Base-by-base conservation (phyloP, 2,113 vertebrate species). In the Mormoops blainvillei region DNA sequence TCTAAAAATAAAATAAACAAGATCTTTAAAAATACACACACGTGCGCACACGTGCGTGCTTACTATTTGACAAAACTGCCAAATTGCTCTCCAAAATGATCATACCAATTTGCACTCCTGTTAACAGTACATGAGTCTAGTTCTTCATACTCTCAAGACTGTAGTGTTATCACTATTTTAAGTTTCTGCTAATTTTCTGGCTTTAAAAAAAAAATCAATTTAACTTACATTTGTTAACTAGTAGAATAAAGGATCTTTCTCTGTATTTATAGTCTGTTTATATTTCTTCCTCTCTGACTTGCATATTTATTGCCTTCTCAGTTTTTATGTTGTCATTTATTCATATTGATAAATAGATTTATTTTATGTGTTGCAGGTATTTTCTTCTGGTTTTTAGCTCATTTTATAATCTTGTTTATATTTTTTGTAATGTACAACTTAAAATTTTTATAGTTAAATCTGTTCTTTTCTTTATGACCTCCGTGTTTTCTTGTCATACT, bases 361-460 rank as follows among this genome's bases (percentile, higher is more conserved):
- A 41, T 84, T 87, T 89, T 77, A 50, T 77, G 56, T 65, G 63
- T 93, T 92, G 24, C 28, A 80, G 33, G 41, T 93, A 82, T 61
- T 94, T 88, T 96, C 52, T 93, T 31, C 48, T 94, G 22, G 36
- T 94, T 80, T 81, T 19, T 91, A 85, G 22, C 43, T 92, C 89
- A 41, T 85, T 93, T 91, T 94, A 76, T 95, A 84, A 87, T 80
- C 54, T 88, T 78, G 19, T 50, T 96, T 85, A 52, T 87, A 24
- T 80, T 80, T 94, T 94, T 92, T 93, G 89, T 12, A 83, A 3
- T 67, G 11, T 95, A 48, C 11, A 50, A 26, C 50, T 88, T 95
- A 67, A 90, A 50, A 61, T 82, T 93, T 96, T 89, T 85, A 26
- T 82, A 70, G n/a, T 70, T 61, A 77, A 20, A 76, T 61, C 24